Evolutionary conservation across 2,888 invertebrate species (phyloP), one percentile per base, ranked within the genome.

Genomic region (Macropis europaea): DNA sequence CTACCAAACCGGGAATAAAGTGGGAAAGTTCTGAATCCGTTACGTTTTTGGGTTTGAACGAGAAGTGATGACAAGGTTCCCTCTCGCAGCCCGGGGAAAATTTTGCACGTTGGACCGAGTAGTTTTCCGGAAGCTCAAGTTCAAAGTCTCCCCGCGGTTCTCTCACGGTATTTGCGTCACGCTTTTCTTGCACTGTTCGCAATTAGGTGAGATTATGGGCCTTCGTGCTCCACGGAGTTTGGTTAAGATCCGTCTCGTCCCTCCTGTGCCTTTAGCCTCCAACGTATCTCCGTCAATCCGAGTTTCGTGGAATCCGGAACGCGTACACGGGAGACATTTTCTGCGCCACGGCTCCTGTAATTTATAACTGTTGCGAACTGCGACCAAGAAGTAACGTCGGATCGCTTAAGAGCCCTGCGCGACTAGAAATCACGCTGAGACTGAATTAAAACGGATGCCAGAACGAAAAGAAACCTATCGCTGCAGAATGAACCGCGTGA

Each of bases 181-280:
- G 42, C 32, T 66, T 53, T 69, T 69, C 69, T 52, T 52, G 45
- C 38, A 32, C 38, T 24, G 52, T 32, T 38, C 26, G 15, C 66
- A 69, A 66, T 69, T 64, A 66, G 52, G 57, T 32, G 38, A 69
- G 69, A 69, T 69, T 69, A 69, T 66, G 42, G 66, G 17, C 30
- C 34, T 42, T 43, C 30, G 48, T 11, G 42, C 26, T 38, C 34
- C 32, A 13, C 28, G 15, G 32, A 57, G 38, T 66, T 69, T 17
- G 32, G 36, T 17, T 50, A 57, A 64, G 47, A 60, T 36, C 24
- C 59, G 11, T 0, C 26, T 11, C 40, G 5, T 11, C 22, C 36
- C 3, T 13, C 19, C 32, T 9, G 11, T 13, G 17, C n/a, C 32
- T 40, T 15, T 34, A 15, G n/a, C 11, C n/a, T n/a, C 28, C 2